These are phyloP conservation scores for Ascidia mentula DNA, from an alignment of 23 tunicate genomes.

Conservation along the genomic window DNA sequence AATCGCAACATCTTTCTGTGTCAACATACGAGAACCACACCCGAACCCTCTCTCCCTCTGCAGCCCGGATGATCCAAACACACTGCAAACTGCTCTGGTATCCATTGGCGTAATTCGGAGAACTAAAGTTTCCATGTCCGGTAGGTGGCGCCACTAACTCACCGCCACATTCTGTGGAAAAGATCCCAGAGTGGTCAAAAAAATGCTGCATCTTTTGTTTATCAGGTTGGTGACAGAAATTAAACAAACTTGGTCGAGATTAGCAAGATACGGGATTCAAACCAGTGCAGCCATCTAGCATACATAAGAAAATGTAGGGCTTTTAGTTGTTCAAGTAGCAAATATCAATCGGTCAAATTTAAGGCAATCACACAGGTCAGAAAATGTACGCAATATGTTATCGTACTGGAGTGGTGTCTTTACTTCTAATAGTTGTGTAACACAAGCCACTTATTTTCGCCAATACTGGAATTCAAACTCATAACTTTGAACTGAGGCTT, in stretches of 20 bases:
- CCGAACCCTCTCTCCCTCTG: constrained; percentile 10
- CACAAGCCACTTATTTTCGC: too few species aligned
- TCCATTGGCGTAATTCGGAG: background rate
- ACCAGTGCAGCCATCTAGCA: too few species aligned
- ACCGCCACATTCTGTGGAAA: constrained; percentile 17
- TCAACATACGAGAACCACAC: constrained; percentile 17
- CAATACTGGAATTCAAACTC: too few species aligned
- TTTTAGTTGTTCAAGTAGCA: background rate
- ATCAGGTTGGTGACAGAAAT: too few species aligned
- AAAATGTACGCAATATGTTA: background rate
- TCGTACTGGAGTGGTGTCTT: background rate
- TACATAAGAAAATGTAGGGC: too few species aligned
- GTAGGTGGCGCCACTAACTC: constrained; percentile 12
- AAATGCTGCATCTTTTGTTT: background rate
- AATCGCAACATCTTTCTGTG: constrained; percentile 21
- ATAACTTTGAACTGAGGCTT: too few species aligned
- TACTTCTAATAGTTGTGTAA: too few species aligned
- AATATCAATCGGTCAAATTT: background rate
- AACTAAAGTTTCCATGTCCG: background rate
- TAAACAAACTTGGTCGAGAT: background rate
- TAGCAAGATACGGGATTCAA: background rate
- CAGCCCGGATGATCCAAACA: constrained; percentile 15
- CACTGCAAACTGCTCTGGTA: background rate
- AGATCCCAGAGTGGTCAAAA: background rate
- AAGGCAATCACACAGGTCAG: background rate